Conservation (phyloP, 2,888 invertebrate genomes). For the Cryptophagus acutangulus region DNA sequence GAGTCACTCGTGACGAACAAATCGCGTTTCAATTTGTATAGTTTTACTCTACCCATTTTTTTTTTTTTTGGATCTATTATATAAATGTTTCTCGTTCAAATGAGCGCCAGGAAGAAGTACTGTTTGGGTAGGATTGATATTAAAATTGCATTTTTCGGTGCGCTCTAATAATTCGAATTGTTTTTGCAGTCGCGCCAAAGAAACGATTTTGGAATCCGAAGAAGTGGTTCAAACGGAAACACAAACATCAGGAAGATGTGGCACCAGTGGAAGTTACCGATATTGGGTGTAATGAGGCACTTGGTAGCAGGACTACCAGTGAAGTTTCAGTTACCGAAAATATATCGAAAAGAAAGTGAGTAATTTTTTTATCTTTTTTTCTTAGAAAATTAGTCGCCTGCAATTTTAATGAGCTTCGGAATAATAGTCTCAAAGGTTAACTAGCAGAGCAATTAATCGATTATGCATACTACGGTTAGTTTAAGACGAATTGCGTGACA, state of each 20-base stretch:
- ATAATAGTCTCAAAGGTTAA: neutral
- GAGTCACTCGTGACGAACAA: neutral
- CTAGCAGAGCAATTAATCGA: neutral
- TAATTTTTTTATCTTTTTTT: too few species aligned
- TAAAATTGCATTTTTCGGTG: neutral
- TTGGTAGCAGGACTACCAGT: slow-evolving; percentile 56
- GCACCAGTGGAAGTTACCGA: slow-evolving; percentile 21
- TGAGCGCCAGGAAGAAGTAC: slow-evolving; percentile 20
- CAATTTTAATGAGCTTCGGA: too few species aligned
- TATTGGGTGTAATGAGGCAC: slow-evolving; percentile 30
- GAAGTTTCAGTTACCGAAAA: slow-evolving; percentile 60
- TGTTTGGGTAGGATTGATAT: slow-evolving; percentile 15
- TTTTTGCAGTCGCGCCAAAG: slow-evolving; percentile 56
- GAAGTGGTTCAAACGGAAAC: slow-evolving; percentile 50
- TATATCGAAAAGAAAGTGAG: slow-evolving; percentile 53
- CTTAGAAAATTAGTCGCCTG: too few species aligned
- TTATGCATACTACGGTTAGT: neutral
- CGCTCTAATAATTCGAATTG: neutral
- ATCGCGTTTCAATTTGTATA: too few species aligned
- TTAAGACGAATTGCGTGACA: too few species aligned
- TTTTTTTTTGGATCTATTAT: slow-evolving; percentile 2
- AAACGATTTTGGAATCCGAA: slow-evolving; percentile 59
- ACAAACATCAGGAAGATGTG: slow-evolving; percentile 46
- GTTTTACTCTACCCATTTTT: slow-evolving; percentile 11
- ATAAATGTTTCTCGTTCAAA: slow-evolving; percentile 9